These are phyloP conservation scores for Megalopta genalis DNA, from an alignment of 1,140 invertebrate species.

Conservation along the genomic window DNA sequence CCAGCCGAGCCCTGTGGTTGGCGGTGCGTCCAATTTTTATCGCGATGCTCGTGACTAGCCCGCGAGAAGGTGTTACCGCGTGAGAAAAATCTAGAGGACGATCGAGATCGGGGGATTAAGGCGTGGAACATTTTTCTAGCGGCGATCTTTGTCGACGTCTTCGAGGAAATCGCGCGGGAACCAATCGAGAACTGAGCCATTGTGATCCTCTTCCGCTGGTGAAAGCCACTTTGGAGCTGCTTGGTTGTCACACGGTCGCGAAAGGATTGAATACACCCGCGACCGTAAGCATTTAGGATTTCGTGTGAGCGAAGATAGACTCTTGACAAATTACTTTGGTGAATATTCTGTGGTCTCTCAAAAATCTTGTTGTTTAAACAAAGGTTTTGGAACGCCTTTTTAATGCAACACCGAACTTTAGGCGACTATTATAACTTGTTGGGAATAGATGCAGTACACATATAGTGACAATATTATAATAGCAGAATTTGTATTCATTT, in stretches of 20 bases:
- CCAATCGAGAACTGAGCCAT: not conserved
- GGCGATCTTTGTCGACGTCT: not conserved
- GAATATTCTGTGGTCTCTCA: too few relatives aligned
- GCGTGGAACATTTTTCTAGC: not conserved
- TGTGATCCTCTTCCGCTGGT: conserved; percentile 52
- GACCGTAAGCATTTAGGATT: too few relatives aligned
- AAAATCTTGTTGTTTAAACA: too few relatives aligned
- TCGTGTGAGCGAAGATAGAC: too few relatives aligned
- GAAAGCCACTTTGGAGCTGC: conserved; percentile 54
- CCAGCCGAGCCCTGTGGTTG: conserved; percentile 12
- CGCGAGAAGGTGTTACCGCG: not conserved
- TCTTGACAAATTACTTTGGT: too few relatives aligned
- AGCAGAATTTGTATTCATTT: too few relatives aligned
- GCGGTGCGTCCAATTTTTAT: not conserved
- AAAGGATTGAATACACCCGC: conserved; percentile 20
- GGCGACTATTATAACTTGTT: too few relatives aligned
- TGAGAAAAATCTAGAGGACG: not conserved
- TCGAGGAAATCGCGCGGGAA: conserved; percentile 47
- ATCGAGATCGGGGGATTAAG: not conserved
- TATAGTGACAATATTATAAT: too few relatives aligned
- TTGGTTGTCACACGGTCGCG: conserved; percentile 21
- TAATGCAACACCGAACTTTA: too few relatives aligned
- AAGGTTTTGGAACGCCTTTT: too few relatives aligned
- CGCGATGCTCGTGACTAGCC: not conserved
- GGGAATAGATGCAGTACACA: too few relatives aligned